These are phyloP conservation scores for Drosophila ananassae DNA, from an alignment of 1,140 invertebrate genomes.

Conservation along the genomic window DNA sequence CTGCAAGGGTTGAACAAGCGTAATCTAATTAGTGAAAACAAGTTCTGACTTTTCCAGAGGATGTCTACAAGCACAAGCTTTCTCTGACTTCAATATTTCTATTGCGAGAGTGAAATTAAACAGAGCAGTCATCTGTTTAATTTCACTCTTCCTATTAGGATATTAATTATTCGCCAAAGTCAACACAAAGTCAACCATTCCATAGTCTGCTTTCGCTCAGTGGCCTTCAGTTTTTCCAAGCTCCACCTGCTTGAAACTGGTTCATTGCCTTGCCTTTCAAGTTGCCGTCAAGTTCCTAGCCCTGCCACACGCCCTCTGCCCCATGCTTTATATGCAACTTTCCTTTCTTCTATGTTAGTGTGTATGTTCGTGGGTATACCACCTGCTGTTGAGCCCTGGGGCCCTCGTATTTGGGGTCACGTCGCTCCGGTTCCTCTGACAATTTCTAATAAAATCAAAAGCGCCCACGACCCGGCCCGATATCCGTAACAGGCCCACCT, in stretches of 20 bases:
- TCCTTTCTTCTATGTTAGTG: slow-evolving; percentile 42
- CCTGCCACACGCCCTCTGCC: slow-evolving; percentile 20
- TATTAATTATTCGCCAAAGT: slow-evolving; percentile 5
- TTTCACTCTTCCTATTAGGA: neutral
- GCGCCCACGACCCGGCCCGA: slow-evolving; percentile 55
- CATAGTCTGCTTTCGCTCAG: slow-evolving; percentile 2
- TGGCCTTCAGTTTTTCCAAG: slow-evolving; percentile 11
- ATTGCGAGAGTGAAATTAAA: too few relatives aligned
- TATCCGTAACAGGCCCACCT: slow-evolving; percentile 55
- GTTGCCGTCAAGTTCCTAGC: slow-evolving; percentile 15
- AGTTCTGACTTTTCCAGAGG: neutral
- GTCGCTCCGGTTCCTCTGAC: slow-evolving; percentile 55
- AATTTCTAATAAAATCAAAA: slow-evolving; percentile 81
- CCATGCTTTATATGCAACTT: slow-evolving; percentile 30
- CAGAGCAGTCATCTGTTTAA: too few relatives aligned
- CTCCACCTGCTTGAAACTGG: slow-evolving; percentile 20
- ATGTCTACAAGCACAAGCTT: neutral
- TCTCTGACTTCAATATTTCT: too few relatives aligned
- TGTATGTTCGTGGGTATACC: slow-evolving; percentile 7
- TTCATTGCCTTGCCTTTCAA: slow-evolving; percentile 43
- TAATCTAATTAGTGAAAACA: slow-evolving; percentile 38
- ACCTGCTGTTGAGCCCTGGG: slow-evolving; percentile 39
- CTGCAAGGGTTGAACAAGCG: slow-evolving; percentile 10
- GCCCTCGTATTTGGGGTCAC: slow-evolving; percentile 52
- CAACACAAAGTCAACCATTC: neutral